Base-by-base conservation (phyloP, 2,797 vertebrate genomes). In the Cetoscarus ocellatus region DNA sequence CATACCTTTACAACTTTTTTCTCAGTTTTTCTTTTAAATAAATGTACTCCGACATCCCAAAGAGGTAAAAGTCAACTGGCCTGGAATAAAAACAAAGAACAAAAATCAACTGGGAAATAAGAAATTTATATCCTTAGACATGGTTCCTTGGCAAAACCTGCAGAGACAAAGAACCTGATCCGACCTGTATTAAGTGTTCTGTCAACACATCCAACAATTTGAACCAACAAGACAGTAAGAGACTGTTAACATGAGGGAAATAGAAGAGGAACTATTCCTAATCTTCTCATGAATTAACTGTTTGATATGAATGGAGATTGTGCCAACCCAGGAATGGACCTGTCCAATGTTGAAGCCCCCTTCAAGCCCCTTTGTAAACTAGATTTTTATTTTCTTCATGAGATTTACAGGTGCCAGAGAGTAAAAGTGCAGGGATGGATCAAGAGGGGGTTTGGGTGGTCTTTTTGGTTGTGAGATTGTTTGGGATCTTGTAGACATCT, bases 111-210 rank as follows among this genome's bases (percentile, higher is more conserved):
- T 1, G 1, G 19, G 17, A 65, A 60, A 74, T 77, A 6, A 42
- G 51, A 73, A 61, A 10, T 58, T 42, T 50, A 59, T 71, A 59
- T 12, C 45, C 43, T 40, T 53, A 27, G 35, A 73, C 75, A 42
- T 44, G 19, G 53, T 53, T 77, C 27, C 43, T 48, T 40, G 38
- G 45, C 35, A 61, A 74, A n/a, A 73, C 10, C 45, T 63, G 50
- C 15, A 17, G 4, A 14, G 53, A 63, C 8, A 36, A n/a, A 53
- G 67, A 78, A 84, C 1, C 14, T 48, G 57, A 83, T 82, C 56
- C 57, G 27, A 59, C 72, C 47, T 55, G 65, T 64, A 70, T 83
- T 69, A 75, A 64, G 54, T 70, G 70, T 75, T 56, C 71, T 57
- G 36, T 74, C 36, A 34, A 61, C 49, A 53, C n/a, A 14, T 64